A percentile compares a stretch with the other conserved stretches of the same genome.
Conservation (phyloP, 1,140 invertebrate species). For the Drosophila sulfurigaster region DNA sequence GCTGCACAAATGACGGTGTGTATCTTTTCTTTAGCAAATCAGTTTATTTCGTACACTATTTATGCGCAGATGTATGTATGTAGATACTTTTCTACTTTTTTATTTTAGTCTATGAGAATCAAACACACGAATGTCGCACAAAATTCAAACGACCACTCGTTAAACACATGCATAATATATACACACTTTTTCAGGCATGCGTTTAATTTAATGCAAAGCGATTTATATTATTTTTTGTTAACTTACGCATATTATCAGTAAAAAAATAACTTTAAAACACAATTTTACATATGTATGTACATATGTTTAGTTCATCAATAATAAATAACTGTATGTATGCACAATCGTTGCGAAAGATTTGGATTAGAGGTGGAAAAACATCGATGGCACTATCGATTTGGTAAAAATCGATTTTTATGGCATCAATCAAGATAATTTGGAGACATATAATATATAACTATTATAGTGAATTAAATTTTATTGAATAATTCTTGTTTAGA, state of each 20-base stretch:
- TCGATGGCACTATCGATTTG: too few species aligned
- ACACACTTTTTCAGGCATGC: background rate
- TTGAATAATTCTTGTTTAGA: too few species aligned
- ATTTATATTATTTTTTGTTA: background rate
- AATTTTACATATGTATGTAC: background rate
- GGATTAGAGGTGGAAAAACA: too few species aligned
- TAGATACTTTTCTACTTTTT: conserved; percentile 11
- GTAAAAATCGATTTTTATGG: too few species aligned
- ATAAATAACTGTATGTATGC: background rate
- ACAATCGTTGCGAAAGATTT: conserved; percentile 15
- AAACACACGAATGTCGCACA: background rate
- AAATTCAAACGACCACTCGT: background rate
- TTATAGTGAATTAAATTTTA: too few species aligned
- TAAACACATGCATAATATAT: conserved; percentile 3
- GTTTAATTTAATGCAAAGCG: background rate
- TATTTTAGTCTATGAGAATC: background rate
- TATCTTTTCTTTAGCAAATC: background rate
- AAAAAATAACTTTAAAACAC: conserved; percentile 2
- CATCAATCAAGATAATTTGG: too few species aligned
- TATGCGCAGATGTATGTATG: background rate
- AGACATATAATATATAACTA: too few species aligned
- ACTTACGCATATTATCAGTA: conserved; percentile 4
- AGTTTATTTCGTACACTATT: background rate
- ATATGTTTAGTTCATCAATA: conserved; percentile 9
- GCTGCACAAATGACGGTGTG: background rate